Percentiles rank a stretch among this genome's conserved stretches.
These are phyloP conservation scores for Pterostichus madidus DNA, from an alignment of 2,888 invertebrate species.

Conservation along the genomic window DNA sequence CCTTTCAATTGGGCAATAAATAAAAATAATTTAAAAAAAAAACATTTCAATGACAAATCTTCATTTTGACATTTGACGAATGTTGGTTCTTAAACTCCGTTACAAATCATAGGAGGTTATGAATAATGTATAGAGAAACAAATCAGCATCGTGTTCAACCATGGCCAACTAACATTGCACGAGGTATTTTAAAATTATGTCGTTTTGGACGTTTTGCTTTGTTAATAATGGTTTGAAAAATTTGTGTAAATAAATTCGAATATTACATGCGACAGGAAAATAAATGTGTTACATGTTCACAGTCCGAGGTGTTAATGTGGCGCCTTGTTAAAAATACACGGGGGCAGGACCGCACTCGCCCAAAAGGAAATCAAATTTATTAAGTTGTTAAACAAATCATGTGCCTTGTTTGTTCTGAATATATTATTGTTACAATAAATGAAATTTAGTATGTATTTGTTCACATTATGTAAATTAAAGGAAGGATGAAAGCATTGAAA, in stretches of 20 bases:
- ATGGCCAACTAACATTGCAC: not conserved
- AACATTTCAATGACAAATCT: not conserved
- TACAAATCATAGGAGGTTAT: conserved; percentile 10
- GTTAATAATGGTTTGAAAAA: conserved; percentile 31
- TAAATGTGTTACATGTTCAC: conserved; percentile 35
- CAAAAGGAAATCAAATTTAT: not conserved
- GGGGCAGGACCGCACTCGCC: not conserved
- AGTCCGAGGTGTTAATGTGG: conserved; percentile 34
- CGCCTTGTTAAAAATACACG: conserved; percentile 35
- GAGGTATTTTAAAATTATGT: not conserved
- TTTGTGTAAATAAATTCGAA: conserved; percentile 35
- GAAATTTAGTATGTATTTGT: no score
- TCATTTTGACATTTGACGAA: conserved; percentile 4
- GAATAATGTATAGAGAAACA: conserved; percentile 29
- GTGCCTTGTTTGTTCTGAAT: no score
- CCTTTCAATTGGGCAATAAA: not conserved
- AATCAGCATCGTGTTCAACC: conserved; percentile 22
- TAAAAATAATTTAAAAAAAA: not conserved
- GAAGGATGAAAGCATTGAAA: no score
- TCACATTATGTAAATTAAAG: no score
- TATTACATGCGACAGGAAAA: conserved; percentile 24
- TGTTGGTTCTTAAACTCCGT: not conserved
- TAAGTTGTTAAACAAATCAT: no score
- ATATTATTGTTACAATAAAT: no score
- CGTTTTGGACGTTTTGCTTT: conserved; percentile 10